Base-by-base conservation (phyloP, 2,888 invertebrate species). In the Erebia palarica region DNA sequence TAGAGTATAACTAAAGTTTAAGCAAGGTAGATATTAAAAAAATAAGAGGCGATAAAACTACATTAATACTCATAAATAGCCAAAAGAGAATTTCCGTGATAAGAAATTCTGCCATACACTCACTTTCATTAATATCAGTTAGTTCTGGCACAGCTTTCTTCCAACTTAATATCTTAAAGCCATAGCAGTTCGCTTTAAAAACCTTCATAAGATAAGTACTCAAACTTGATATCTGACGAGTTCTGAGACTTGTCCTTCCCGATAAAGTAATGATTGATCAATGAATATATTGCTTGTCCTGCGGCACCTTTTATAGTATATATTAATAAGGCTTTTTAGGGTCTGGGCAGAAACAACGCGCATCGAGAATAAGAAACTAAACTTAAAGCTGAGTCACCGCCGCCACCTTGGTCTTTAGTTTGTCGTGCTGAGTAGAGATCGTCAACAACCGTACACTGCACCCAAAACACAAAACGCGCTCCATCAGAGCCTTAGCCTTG, bases 241-340 rank as follows among this genome's bases (percentile, higher is more conserved):
- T 27, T 11, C 21, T 27, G 27, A 58, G 14, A 36, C 27, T 42
- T 59, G n/a, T 59, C n/a, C 36, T n/a, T 7, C 9, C n/a, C 5
- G 7, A 59, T 59, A 21, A 49, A 63, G 47, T 63, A 49, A 18
- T 49, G 63, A 63, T 63, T 21, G 59, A 59, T 59, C 42, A 61
- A 44, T 61, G 18, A 16, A 57, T 65, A 66, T 14, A 27, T 58
- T n/a, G 58, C 36, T 18, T 18, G 57, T 42, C 66, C 66, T 59
- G 58, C 13, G 27, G 47, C 58, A 27, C 58, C 55, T 66, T 66
- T 58, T 58, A 58, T 58, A 66, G 49, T 58, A 66, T 58, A 58
- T 58, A 66, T 66, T 47, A 65, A 60, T 81, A 81, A 87, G 85
- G 36, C 36, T 36, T 36, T 36, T 36, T 36, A 36, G 87, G 84